Percentiles rank a stretch among this genome's conserved stretches.
Evolutionary conservation across 2,113 vertebrate species (phyloP).

Genomic region (Rhinopithecus roxellana): DNA sequence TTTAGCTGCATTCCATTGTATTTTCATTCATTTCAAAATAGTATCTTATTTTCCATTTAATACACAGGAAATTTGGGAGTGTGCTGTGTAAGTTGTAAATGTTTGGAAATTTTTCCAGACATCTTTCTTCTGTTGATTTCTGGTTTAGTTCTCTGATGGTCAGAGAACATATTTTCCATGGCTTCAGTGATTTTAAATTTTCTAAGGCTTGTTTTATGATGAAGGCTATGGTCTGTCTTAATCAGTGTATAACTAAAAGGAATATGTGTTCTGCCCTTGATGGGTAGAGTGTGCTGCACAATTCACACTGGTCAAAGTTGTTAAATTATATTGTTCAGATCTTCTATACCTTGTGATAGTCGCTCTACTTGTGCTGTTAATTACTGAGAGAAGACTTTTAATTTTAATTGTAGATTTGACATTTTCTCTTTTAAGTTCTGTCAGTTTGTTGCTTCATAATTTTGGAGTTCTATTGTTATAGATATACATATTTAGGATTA

Average conservation of each 20-base stretch:
- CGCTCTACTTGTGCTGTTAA: neutral
- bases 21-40: neutral
- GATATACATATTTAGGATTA: neutral
- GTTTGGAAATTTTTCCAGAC: neutral
- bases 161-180: neutral
- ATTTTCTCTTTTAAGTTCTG: neutral
- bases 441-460: neutral
- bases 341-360: neutral
- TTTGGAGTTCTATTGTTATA: neutral
- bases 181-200: neutral
- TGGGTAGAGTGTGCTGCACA: neutral
- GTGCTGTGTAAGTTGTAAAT: neutral
- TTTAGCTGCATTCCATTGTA: neutral
- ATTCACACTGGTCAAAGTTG: neutral
- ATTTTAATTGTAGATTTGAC: neutral
- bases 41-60: neutral
- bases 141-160: neutral
- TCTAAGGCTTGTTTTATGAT: neutral
- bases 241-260: neutral
- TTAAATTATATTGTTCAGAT: neutral
- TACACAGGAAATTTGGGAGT: neutral
- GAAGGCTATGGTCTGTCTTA: neutral
- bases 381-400: neutral
- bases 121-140: neutral
- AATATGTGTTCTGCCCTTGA: neutral